Evolutionary conservation across 2,797 vertebrate species (phyloP), one percentile per base, ranked within the genome.

Genomic region (Coilia nasus): DNA sequence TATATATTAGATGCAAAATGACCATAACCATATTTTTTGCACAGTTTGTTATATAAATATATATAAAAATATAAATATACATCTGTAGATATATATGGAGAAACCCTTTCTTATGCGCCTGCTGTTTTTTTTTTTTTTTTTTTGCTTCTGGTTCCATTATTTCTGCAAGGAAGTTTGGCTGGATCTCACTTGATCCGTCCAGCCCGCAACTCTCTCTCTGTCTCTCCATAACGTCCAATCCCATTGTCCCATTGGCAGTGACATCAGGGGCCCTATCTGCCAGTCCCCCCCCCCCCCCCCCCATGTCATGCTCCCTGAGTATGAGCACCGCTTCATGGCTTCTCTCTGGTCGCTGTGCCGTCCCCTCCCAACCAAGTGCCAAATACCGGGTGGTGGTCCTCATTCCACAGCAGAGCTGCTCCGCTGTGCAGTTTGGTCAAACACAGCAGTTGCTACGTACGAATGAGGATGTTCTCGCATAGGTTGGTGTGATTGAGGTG

Each of bases 331-430:
- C 11, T 35, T 14, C 67, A 19, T 35, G 15, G 5, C 31, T 71
- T 71, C 31, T 71, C 14, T 35, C 67, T 54, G 50, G 2, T 6
- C 7, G 71, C 59, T 9, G 28, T n/a, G 92, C 91, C 92, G 89
- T 92, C 92, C 90, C 92, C 92, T 93, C 93, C 93, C 93, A 93
- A 85, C 54, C 71, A 59, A 83, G 87, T 86, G 87, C 87, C 87
- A 88, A 88, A 84, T 86, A 80, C 62, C 46, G 57, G 19, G n/a
- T 83, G 44, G 64, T 54, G 80, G 80, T 82, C 56, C 82, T 56
- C 62, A 35, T 78, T 57, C 50, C 31, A 41, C 31, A 82, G 6
- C 71, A 78, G 67, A 44, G 67, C 25, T 28, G 14, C 64, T 15
- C 25, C 10, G 9, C 23, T 31, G 14, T 35, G 64, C 28, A 6